Conservation (phyloP, 2,113 vertebrate species). For the Pionites leucogaster region DNA sequence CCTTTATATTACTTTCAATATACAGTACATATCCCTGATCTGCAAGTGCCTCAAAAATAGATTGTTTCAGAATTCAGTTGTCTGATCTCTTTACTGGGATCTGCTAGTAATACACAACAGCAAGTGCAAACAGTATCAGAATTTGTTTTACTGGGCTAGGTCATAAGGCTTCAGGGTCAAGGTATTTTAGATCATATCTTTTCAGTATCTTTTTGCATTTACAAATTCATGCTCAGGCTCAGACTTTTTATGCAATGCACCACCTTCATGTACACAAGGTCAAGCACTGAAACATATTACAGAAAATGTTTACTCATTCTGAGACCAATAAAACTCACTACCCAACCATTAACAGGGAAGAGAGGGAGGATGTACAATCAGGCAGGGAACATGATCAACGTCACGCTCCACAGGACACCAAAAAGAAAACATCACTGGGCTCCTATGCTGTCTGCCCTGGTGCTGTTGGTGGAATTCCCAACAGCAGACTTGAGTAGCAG, state of each 20-base stretch:
- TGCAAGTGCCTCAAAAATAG: neutral
- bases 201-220: neutral
- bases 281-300: neutral
- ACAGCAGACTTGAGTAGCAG: neutral
- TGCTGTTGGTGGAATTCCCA: neutral
- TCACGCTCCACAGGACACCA: rapidly evolving
- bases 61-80: neutral
- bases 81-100: neutral
- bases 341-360: rapidly evolving
- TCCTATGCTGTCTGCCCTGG: neutral
- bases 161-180: neutral
- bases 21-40: neutral
- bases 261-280: neutral
- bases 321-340: neutral
- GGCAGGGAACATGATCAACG: neutral
- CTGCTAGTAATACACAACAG: neutral
- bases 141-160: neutral
- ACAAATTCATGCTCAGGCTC: neutral
- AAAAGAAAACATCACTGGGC: neutral
- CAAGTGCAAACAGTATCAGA: neutral
- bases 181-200: neutral
- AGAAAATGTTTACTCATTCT: neutral
- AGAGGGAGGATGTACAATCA: neutral
- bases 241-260: neutral
- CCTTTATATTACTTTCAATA: constrained; percentile 34